Percentiles rank a stretch among this genome's conserved stretches.
phyloP scores from a whole-genome alignment of 2,797 vertebrate species.

The Crossoptilon crossoptilon region DNA sequence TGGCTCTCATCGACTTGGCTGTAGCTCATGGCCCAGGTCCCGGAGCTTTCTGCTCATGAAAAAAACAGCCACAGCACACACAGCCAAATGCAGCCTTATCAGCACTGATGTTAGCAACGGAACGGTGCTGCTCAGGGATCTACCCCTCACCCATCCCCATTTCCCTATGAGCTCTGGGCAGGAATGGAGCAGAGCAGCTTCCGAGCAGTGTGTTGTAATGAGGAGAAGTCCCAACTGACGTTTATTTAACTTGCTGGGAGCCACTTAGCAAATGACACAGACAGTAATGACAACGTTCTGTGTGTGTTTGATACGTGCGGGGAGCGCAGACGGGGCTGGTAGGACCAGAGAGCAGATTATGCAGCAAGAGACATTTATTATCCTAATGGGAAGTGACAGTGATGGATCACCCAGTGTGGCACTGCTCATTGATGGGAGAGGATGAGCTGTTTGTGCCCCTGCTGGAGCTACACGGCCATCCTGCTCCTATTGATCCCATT shows the following conservation, averaged over 20 bases:
- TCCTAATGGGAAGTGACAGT: not conserved
- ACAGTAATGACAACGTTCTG: not conserved
- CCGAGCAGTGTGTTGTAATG: not conserved
- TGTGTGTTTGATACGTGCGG: not conserved
- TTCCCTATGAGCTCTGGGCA: not conserved
- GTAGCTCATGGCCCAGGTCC: not conserved
- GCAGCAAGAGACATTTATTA: not conserved
- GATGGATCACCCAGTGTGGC: not conserved
- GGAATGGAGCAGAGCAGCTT: not conserved
- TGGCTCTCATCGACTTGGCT: not conserved
- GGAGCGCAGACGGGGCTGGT: fast-evolving
- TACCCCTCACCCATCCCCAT: no score
- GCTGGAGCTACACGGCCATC: fast-evolving
- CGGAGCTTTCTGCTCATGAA: not conserved
- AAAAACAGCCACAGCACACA: not conserved
- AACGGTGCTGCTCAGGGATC: not conserved
- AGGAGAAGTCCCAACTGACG: not conserved
- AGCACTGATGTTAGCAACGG: no score
- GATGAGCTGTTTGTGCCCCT: not conserved
- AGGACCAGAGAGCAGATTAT: not conserved
- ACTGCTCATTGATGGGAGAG: not conserved
- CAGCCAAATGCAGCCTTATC: not conserved
- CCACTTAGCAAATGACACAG: not conserved
- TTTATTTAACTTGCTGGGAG: not conserved
- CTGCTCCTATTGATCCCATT: no score